phyloP scores from a whole-genome alignment of 2,113 vertebrate genomes.

The Pachyramphus minor region DNA sequence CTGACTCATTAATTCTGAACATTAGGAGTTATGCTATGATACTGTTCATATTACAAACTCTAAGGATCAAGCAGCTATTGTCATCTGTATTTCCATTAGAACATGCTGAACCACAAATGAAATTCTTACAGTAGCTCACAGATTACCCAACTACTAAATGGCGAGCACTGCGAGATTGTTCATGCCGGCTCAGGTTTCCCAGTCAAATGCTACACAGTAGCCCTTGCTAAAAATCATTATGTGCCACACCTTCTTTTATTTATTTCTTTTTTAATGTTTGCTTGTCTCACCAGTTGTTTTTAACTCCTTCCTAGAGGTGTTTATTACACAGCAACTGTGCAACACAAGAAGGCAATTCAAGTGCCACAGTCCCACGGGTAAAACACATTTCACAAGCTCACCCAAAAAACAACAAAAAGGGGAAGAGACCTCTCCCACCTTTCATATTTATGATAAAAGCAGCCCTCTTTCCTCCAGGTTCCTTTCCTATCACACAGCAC shows the following conservation, averaged over 20 bases:
- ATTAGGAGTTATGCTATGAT: not conserved
- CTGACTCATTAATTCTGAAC: not conserved
- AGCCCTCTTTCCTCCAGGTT: not conserved
- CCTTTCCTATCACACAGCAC: not conserved
- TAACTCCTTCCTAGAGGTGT: not conserved
- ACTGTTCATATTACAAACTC: not conserved
- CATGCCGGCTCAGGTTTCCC: constrained; percentile 13
- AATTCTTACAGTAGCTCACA: constrained; percentile 51
- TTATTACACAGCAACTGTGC: not conserved
- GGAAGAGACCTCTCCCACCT: not conserved
- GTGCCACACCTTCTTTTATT: not conserved
- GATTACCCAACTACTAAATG: constrained; percentile 47
- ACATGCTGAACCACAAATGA: constrained; percentile 52
- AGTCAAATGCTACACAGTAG: constrained; percentile 7
- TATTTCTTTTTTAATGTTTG: not conserved
- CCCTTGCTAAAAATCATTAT: constrained; percentile 43
- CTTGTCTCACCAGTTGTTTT: not conserved
- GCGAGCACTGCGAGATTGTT: not conserved
- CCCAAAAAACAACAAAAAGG: not conserved
- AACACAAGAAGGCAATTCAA: not conserved
- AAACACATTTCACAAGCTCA: not conserved
- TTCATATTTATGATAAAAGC: not conserved
- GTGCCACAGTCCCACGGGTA: fast-evolving
- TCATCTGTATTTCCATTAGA: constrained; percentile 32
- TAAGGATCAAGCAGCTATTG: not conserved